Conservation (phyloP, 2,113 vertebrate species). For the Empidonax traillii region DNA sequence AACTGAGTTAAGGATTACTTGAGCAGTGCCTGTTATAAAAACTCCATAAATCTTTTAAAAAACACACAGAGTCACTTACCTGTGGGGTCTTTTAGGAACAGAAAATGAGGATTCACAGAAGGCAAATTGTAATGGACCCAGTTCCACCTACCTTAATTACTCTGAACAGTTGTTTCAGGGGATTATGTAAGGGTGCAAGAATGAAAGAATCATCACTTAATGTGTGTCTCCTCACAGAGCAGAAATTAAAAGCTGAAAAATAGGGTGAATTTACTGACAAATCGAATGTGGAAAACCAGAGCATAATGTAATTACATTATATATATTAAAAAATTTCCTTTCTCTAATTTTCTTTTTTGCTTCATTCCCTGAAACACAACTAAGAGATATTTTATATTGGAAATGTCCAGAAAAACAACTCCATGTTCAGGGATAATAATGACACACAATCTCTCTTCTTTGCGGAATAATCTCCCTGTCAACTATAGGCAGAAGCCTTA, state of each 20-base stretch:
- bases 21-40: neutral
- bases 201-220: neutral
- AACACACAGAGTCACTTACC: neutral
- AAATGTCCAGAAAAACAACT: neutral
- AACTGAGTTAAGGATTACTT: neutral
- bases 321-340: neutral
- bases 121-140: neutral
- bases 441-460: neutral
- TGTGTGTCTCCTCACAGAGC: neutral
- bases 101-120: neutral
- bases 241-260: neutral
- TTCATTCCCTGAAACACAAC: neutral
- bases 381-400: neutral
- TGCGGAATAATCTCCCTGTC: slow-evolving; percentile 18
- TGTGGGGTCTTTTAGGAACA: neutral
- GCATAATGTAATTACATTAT: neutral
- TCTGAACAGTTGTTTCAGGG: neutral
- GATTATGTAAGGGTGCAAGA: neutral
- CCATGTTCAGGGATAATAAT: neutral
- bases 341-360: neutral
- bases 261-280: neutral
- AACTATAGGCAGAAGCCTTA: neutral
- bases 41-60: neutral
- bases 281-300: neutral
- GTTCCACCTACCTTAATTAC: neutral